Base-by-base conservation (phyloP, 2,888 invertebrate genomes). In the Tetropium fuscum region DNA sequence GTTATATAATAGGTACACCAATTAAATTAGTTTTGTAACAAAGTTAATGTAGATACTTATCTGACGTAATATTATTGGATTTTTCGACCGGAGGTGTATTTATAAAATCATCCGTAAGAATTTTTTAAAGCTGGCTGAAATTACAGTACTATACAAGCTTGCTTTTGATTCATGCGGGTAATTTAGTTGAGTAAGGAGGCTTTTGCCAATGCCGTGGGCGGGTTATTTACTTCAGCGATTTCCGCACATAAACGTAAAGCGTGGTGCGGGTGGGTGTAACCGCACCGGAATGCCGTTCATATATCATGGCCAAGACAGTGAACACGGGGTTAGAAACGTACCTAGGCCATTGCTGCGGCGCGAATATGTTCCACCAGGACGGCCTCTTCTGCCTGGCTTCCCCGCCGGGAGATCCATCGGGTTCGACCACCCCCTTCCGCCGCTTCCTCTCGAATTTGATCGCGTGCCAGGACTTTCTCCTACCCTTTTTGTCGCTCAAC, bases 301-400 rank as follows among this genome's bases (percentile, higher is more conserved):
- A 34, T 19, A 13, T 19, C 34, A 34, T 48, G 36, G 48, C 36
- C 48, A 48, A 16, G 16, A 4, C 15, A 44, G 27, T 30, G 13
- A 25, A 44, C 45, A n/a, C 15, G 32, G 44, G 15, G 34, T 7
- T 34, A 5, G 6, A 15, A 13, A 36, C 51, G 10, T 80, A 90
- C 90, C 90, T 90, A 84, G 87, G 84, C 85, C 87, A 87, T 75
- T 88, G 89, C 73, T 94, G 93, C 45, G 91, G 90, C 40, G 91
- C 90, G 78, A 94, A 93, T 65, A 93, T 92, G 80, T 93, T 93
- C 94, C 94, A 94, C 94, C 94, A 94, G 30, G 93, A 93, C 30
- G 90, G 89, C 63, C 93, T 84, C 79, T 93, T 93, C 80, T 92
- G 88, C 19, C 89, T 83, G 30, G 84, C 83, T 75, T 84, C 86